phyloP scores from a whole-genome alignment of 2,113 vertebrate genomes.

The Erinaceus europaeus region DNA sequence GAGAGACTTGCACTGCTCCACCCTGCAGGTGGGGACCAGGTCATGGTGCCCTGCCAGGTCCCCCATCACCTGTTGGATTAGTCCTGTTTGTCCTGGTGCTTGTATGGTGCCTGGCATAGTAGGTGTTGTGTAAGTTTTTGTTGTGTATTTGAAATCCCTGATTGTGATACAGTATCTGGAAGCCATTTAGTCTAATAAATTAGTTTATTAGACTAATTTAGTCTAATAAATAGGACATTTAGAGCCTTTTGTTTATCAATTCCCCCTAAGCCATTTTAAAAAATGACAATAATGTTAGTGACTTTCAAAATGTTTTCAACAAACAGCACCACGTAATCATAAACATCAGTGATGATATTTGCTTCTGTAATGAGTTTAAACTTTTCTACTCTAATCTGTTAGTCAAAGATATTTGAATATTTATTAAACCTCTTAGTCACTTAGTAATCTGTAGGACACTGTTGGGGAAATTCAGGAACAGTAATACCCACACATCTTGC shows the following conservation, averaged over 20 bases:
- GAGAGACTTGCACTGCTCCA: not conserved
- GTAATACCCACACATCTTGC: not conserved
- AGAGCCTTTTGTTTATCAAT: not conserved
- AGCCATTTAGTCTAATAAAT: not conserved
- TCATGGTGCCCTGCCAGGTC: no score
- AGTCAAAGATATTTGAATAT: not conserved
- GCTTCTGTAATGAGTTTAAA: slow-evolving; percentile 41
- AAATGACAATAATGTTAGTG: slow-evolving; percentile 24
- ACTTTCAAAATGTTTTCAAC: not conserved
- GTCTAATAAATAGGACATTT: no score
- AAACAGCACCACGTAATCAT: not conserved
- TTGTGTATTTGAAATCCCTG: not conserved
- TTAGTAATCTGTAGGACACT: not conserved
- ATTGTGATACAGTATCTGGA: not conserved
- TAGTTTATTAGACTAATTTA: not conserved
- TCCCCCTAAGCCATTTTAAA: not conserved
- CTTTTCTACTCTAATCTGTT: not conserved
- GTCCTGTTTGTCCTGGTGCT: not conserved
- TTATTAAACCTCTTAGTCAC: not conserved
- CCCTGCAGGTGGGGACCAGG: not conserved
- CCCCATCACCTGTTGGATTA: no score
- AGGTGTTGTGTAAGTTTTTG: not conserved
- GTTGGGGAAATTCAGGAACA: not conserved
- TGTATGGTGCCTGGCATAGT: not conserved
- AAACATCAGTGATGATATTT: slow-evolving; percentile 5